Evolutionary conservation across 1,140 invertebrate genomes (phyloP), one percentile per base, ranked within the genome.

Genomic region (Linepithema humile): DNA sequence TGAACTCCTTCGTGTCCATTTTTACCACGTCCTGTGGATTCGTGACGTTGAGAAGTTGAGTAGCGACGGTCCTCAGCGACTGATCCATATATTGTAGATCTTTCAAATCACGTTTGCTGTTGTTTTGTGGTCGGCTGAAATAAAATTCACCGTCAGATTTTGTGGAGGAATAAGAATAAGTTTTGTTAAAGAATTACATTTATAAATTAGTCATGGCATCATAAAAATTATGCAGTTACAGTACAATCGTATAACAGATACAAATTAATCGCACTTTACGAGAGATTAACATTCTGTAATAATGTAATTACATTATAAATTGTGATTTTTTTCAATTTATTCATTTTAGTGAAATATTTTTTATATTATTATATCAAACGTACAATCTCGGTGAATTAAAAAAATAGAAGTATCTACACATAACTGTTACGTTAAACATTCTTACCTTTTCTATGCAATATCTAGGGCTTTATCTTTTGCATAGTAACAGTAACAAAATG

Each of bases 51-150:
- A 94, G 62, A 9, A 94, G 75, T 48, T 94, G 94, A 0, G 93
- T 94, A 17, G 93, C 92, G 17, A 94, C 92, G 5, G 93, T 94
- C 73, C 93, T 90, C 50, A 94, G 38, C 0, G 94, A 94, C 38
- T 94, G 90, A 53, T 94, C 93, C 69, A 94, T 94, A 65, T 91
- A 84, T 50, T 93, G 93, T 29, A 93, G 84, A 53, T 93, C 91
- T 60, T 93, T 94, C n/a, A 93, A 32, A 12, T 87, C 59, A 35
- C 88, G 88, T 1, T 88, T 55, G 0, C 60, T 67, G 48, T 55
- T 29, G 17, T 88, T 86, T 4, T 12, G 1, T 35, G 59, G 84
- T 0, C 6, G 0, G 12, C 87, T 89, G 87, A 85, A 89, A 89
- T 5, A 38, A 82, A 64, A 88, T 72, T 20, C 0, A 7, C 0